Percentiles rank a stretch among this genome's conserved stretches.
phyloP scores from a whole-genome alignment of 2,888 invertebrate species.

The Hirtodrosophila confusa region DNA sequence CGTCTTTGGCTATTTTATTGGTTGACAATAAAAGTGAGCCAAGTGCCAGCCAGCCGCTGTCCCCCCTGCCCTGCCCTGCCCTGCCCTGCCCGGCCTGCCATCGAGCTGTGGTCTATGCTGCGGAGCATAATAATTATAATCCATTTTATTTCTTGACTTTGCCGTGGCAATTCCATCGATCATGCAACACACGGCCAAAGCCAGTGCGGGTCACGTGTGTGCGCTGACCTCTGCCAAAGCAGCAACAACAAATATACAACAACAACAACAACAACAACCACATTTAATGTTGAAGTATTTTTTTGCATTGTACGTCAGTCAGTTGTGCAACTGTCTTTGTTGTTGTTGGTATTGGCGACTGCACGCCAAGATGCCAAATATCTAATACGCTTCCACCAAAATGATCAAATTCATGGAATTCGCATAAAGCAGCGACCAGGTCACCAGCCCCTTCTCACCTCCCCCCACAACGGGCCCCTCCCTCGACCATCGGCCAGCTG shows the following conservation, averaged over 20 bases:
- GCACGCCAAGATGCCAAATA: slow-evolving; percentile 76
- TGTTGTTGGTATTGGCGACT: slow-evolving; percentile 37
- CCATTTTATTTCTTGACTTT: slow-evolving; percentile 71
- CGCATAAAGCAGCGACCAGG: slow-evolving; percentile 64
- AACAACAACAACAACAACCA: slow-evolving; percentile 23
- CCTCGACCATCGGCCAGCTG: slow-evolving; percentile 10
- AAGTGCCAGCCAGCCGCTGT: slow-evolving; percentile 16
- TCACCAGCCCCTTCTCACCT: slow-evolving; percentile 21
- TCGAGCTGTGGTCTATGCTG: slow-evolving; percentile 24
- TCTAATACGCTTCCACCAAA: slow-evolving; percentile 77
- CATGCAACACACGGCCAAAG: slow-evolving; percentile 46
- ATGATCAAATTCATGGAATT: slow-evolving; percentile 80
- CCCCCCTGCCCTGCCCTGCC: too few species aligned
- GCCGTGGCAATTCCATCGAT: slow-evolving; percentile 71
- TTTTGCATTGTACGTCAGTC: slow-evolving; percentile 73
- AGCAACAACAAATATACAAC: slow-evolving; percentile 28
- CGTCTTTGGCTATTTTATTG: slow-evolving; percentile 70
- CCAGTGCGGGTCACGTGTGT: slow-evolving; percentile 75
- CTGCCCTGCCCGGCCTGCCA: too few species aligned
- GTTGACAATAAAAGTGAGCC: slow-evolving; percentile 78
- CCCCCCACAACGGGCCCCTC: neutral
- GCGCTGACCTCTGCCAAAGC: slow-evolving; percentile 75
- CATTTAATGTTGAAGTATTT: slow-evolving; percentile 34
- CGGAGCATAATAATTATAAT: slow-evolving; percentile 73
- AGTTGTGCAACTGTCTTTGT: slow-evolving; percentile 38